Evolutionary conservation across 2,888 invertebrate species (phyloP).

Genomic region (Halictus ligatus): DNA sequence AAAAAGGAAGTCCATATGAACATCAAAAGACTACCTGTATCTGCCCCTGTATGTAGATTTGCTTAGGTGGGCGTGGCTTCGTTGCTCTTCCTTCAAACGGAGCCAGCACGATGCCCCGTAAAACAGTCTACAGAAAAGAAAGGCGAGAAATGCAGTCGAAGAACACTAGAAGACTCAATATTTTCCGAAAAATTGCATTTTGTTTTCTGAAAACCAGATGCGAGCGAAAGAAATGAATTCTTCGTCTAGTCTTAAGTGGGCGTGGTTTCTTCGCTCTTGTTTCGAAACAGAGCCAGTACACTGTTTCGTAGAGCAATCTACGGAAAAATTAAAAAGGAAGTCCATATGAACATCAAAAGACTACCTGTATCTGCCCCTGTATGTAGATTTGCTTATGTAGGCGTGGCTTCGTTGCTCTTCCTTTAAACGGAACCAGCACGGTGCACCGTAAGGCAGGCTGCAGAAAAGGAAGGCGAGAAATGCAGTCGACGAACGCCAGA

Average conservation of each 20-base stretch:
- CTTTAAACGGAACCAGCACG: background rate
- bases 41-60: too few relatives aligned
- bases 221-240: too few relatives aligned
- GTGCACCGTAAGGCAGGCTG: background rate
- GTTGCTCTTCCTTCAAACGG: background rate
- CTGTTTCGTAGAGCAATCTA: too few relatives aligned
- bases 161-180: background rate
- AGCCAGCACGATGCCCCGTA: background rate
- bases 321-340: too few relatives aligned
- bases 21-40: too few relatives aligned
- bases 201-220: background rate
- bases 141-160: background rate
- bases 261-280: too few relatives aligned
- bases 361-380: too few relatives aligned
- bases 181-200: background rate
- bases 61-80: background rate
- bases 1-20: too few relatives aligned
- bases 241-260: too few relatives aligned
- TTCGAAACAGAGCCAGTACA: too few relatives aligned
- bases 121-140: background rate
- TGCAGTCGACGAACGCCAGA: background rate
- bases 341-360: too few relatives aligned
- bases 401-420: background rate
- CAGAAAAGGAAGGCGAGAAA: background rate
- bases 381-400: background rate